Conservation (phyloP, 2,888 invertebrate species). For the Drosophila paramelanica region DNA sequence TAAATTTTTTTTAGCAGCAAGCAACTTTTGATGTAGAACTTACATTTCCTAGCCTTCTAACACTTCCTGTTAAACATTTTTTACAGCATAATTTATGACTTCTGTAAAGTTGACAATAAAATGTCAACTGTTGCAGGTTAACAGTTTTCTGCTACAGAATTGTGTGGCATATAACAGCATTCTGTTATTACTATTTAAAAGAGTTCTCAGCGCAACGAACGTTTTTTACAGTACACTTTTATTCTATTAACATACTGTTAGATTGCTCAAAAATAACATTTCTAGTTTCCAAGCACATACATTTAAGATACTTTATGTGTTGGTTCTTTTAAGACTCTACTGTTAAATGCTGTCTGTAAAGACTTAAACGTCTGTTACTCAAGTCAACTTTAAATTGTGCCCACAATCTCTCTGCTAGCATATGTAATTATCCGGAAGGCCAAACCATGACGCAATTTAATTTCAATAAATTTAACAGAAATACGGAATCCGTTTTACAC, state of each 20-base stretch:
- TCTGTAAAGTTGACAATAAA: neutral
- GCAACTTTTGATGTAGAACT: neutral
- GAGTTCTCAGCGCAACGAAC: no score
- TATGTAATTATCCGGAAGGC: neutral
- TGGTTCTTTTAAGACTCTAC: neutral
- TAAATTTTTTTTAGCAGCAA: neutral
- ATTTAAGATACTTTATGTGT: no score
- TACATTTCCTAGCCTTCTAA: neutral
- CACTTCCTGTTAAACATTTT: neutral
- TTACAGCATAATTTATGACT: neutral
- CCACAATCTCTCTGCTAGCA: neutral
- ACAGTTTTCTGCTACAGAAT: neutral
- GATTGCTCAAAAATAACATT: no score
- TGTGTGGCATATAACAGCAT: neutral
- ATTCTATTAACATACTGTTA: no score
- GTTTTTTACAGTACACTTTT: no score
- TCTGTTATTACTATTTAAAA: no score
- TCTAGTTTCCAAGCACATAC: no score
- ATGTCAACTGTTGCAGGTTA: neutral
- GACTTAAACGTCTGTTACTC: no score
- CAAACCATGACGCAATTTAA: conserved; percentile 53
- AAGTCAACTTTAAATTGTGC: conserved; percentile 1
- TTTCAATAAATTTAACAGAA: conserved; percentile 52
- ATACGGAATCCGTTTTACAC: conserved; percentile 43
- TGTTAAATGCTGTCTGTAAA: neutral